Base-by-base conservation (phyloP, 2,888 invertebrate genomes). In the Heliconius sara region DNA sequence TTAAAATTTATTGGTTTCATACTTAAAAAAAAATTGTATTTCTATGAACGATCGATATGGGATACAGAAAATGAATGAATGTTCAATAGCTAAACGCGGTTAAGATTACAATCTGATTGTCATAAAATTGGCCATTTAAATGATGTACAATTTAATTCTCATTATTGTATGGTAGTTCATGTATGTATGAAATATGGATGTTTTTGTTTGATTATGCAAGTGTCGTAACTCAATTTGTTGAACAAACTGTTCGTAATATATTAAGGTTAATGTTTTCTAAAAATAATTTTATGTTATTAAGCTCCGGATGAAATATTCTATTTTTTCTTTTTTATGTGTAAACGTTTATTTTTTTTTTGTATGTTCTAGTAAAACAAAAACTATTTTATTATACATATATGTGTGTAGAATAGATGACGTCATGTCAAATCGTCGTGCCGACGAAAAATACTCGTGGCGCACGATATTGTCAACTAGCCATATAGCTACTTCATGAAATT, bases 1-100 rank as follows among this genome's bases (percentile, higher is more conserved):
- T 88, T 88, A 16, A 68, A 73, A 43, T 68, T 68, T 19, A 76
- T 73, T 68, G 47, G 25, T 27, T 25, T 72, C 79, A 63, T 73
- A 10, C n/a, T 67, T 39, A 74, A 13, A 34, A 19, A 52, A 22
- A 57, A 10, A 73, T 19, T 27, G 1, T 43, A n/a, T 12, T 13
- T n/a, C 13, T 43, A n/a, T 13, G 30, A n/a, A 57, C 39, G 30
- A n/a, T 34, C 72, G 6, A 19, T 47, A 52, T 57, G 52, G 22
- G 22, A 73, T 57, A 34, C 57, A 57, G 72, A 30, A 73, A 57
- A 3, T 30, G 13, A 57, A 57, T 60, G 72, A 57, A n/a, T 6
- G 57, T 57, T n/a, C 13, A 34, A 73, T 34, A 73, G 57, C 57
- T 34, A 73, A 34, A 52, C 13, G n/a, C 72, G 12, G 30, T 57